Evolutionary conservation across 2,888 invertebrate species (phyloP), one percentile per base, ranked within the genome.

Genomic region (Byasa hedistus): DNA sequence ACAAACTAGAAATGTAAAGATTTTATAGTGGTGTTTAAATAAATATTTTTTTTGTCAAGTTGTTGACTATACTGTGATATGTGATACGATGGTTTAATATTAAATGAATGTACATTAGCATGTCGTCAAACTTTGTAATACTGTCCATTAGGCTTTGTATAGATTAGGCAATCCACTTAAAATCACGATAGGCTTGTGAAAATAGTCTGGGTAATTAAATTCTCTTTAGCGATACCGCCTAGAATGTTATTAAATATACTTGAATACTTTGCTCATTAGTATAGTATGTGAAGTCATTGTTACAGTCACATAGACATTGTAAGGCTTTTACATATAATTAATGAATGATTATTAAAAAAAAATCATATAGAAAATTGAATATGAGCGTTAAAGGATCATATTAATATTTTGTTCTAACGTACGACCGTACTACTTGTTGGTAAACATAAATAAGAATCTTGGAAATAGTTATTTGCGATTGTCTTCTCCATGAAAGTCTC

Each of bases 211-310:
- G 52, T 51, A 61, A 61, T 66, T 61, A 66, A 61, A 66, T 17
- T 66, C 61, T 61, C 65, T 66, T 66, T 61, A 66, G 61, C 52
- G 65, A 57, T 62, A 54, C 27, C 60, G 48, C 39, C 23, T 8
- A 48, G 63, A 64, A 52, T 64, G 64, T 54, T 58, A 64, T 64
- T 58, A 23, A 36, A 39, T 48, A 57, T 51, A 27, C 22, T 32
- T 56, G 27, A 56, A 55, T 27, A 57, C 12, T n/a, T 22, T 22
- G 23, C 15, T 22, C 57, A 63, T 57, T 51, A 57, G 57, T 19
- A 19, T 22, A 61, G 36, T 36, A 3, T 19, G 22, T 54, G 15
- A 27, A 36, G 48, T 36, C 51, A 51, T 51, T 48, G 17, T n/a
- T 15, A 23, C 0, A 44, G 24, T 39, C 23, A 36, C 24, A 7